Conservation (phyloP, 2,113 vertebrate species). For the Ochotona princeps region DNA sequence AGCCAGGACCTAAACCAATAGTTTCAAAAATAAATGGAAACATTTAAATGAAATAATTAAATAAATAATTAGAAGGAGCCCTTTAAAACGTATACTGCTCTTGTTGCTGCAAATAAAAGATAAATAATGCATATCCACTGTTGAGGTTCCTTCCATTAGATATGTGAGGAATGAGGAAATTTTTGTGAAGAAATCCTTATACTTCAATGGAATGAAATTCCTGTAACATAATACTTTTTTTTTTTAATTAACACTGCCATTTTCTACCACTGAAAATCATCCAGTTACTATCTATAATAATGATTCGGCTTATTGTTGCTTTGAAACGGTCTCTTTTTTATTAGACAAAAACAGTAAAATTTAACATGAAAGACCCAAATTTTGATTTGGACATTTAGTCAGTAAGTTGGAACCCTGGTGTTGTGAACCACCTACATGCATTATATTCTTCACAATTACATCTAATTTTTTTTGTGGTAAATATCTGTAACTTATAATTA, state of each 20-base stretch:
- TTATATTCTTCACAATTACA: constrained; percentile 6
- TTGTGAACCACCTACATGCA: neutral
- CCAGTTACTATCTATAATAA: neutral
- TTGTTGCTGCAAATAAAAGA: constrained; percentile 39
- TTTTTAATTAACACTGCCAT: constrained; percentile 52
- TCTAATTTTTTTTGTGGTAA: neutral
- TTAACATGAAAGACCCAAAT: constrained; percentile 17
- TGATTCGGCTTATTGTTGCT: constrained; percentile 40
- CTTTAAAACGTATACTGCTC: constrained; percentile 49
- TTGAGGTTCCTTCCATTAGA: neutral
- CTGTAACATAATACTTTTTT: neutral
- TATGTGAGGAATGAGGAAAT: constrained; percentile 22
- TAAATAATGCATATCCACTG: neutral
- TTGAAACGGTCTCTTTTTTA: neutral
- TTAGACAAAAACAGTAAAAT: constrained; percentile 55
- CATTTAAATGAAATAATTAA: constrained; percentile 57
- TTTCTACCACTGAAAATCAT: constrained; percentile 45
- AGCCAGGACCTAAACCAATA: constrained; percentile 31
- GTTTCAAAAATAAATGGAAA: constrained; percentile 34
- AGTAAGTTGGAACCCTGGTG: neutral
- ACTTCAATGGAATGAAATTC: constrained; percentile 38
- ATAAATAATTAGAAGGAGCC: neutral
- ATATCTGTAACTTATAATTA: neutral
- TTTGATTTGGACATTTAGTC: constrained; percentile 36
- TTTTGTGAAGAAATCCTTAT: neutral